Evolutionary conservation across 1,140 invertebrate species (phyloP).

Genomic region (Leptopilina boulardi): DNA sequence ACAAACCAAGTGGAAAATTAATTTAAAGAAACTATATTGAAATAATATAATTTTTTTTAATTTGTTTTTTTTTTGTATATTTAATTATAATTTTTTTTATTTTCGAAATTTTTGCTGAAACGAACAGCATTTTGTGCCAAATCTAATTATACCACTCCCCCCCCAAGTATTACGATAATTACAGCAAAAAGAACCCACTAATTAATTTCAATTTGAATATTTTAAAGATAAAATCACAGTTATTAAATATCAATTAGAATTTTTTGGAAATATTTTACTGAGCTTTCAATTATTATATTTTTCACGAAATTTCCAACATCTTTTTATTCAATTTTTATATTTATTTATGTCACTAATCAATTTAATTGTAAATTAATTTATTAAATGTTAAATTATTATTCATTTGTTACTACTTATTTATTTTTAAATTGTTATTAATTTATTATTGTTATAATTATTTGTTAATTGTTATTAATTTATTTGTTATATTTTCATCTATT

Average conservation of each 20-base stretch:
- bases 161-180: constrained; percentile 6
- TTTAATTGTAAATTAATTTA: neutral
- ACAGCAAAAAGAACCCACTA: neutral
- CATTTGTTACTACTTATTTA: neutral
- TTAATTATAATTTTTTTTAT: neutral
- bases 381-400: neutral
- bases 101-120: neutral
- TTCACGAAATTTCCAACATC: neutral
- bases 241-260: neutral
- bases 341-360: too few species aligned
- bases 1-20: neutral
- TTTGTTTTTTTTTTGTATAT: neutral
- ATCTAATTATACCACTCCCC: constrained; percentile 7
- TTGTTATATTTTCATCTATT: neutral
- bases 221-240: neutral
- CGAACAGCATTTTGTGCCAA: constrained; percentile 18
- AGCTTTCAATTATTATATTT: neutral
- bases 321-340: neutral
- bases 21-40: neutral
- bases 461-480: neutral
- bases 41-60: neutral
- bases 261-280: neutral
- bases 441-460: neutral
- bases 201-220: neutral
- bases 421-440: neutral